Conservation (phyloP, 2,888 invertebrate genomes). For the Drosophila subsilvestris region DNA sequence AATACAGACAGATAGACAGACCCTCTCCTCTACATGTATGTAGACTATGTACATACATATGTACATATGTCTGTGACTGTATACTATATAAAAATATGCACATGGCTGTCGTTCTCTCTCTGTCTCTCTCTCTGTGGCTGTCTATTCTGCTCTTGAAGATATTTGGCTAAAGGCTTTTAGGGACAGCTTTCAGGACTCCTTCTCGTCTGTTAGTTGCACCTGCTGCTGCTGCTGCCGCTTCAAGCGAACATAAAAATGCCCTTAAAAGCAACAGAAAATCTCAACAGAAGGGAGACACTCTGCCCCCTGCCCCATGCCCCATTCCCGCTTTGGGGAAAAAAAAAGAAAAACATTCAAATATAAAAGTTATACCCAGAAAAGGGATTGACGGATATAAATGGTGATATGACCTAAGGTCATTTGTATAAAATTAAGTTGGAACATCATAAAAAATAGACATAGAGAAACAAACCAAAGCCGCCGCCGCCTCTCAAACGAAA, state of each 20-base stretch:
- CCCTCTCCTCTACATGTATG: conserved; percentile 10
- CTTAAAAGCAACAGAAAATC: conserved; percentile 67
- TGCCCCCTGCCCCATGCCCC: not conserved
- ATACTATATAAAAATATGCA: conserved; percentile 39
- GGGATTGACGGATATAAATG: conserved; percentile 80
- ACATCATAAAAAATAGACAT: conserved; percentile 67
- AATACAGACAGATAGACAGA: conserved; percentile 19
- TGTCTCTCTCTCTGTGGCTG: not conserved
- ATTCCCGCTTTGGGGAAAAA: conserved; percentile 4
- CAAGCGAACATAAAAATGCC: conserved; percentile 77
- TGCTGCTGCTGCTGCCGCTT: conserved; percentile 50
- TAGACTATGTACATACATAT: not conserved
- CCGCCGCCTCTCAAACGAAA: conserved; percentile 50
- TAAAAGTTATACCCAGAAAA: conserved; percentile 77
- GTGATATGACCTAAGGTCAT: conserved; percentile 79
- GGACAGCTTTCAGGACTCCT: conserved; percentile 59
- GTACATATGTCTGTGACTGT: not conserved
- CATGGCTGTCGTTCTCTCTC: conserved; percentile 41
- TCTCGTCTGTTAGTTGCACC: conserved; percentile 65
- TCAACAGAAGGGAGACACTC: conserved; percentile 33
- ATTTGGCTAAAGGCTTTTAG: conserved; percentile 79
- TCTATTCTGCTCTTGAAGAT: conserved; percentile 64
- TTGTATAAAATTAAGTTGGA: conserved; percentile 79
- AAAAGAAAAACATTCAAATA: conserved; percentile 68
- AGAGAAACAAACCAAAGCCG: not conserved